Percentiles rank a stretch among this genome's conserved stretches.
These are phyloP conservation scores for Pristionchus mayeri DNA, from an alignment of 2,888 invertebrate genomes.

Conservation along the genomic window DNA sequence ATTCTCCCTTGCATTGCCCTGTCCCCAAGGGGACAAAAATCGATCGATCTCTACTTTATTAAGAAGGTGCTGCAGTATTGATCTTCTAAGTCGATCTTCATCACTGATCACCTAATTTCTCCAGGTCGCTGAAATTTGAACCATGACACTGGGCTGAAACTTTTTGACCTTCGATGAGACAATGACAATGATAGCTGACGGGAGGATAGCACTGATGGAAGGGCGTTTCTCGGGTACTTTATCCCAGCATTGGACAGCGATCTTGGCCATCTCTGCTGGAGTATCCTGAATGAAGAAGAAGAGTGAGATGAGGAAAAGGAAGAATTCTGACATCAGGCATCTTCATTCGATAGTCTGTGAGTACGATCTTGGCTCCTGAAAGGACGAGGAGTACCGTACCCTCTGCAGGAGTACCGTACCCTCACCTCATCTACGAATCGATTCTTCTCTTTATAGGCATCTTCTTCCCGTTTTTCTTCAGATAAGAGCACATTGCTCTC, in stretches of 20 bases:
- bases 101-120: slow-evolving; percentile 28
- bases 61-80: slow-evolving; percentile 22
- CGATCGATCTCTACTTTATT: slow-evolving; percentile 25
- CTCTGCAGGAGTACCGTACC: background rate
- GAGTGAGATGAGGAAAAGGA: background rate
- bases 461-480: slow-evolving; percentile 63
- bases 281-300: too few species aligned
- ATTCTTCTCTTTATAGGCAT: slow-evolving; percentile 57
- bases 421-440: slow-evolving; percentile 63
- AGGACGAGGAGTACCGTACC: background rate
- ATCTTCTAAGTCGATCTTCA: background rate
- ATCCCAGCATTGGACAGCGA: slow-evolving; percentile 66
- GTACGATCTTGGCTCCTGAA: slow-evolving; percentile 68
- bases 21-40: too few species aligned
- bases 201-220: slow-evolving; percentile 58
- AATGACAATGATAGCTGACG: slow-evolving; percentile 31
- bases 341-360: slow-evolving; percentile 70
- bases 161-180: background rate
- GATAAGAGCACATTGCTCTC: slow-evolving; percentile 55
- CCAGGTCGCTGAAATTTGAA: slow-evolving; percentile 21
- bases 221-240: slow-evolving; percentile 67
- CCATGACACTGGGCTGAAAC: background rate
- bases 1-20: too few species aligned
- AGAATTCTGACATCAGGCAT: slow-evolving; percentile 62
- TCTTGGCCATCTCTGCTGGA: slow-evolving; percentile 56